Percentiles rank a stretch among this genome's conserved stretches.
Conservation (phyloP, 2,888 invertebrate genomes). For the Eulithis testata region DNA sequence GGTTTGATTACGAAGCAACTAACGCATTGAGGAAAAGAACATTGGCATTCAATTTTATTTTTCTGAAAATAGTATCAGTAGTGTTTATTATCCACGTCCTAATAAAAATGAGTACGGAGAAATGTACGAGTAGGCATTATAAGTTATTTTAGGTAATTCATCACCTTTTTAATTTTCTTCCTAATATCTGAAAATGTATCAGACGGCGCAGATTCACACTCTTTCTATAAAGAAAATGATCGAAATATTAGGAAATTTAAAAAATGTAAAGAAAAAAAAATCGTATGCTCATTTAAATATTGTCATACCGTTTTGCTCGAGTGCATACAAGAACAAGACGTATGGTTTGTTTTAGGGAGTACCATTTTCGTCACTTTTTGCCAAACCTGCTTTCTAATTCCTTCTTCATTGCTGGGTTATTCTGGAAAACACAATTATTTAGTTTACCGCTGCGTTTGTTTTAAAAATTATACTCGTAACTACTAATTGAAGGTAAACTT, state of each 20-base stretch:
- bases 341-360: slow-evolving; percentile 29
- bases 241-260: neutral
- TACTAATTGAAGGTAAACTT: slow-evolving; percentile 27
- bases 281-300: too few relatives aligned
- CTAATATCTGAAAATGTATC: slow-evolving; percentile 3
- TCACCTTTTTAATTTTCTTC: slow-evolving; percentile 15
- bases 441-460: neutral
- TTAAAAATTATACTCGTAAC: neutral
- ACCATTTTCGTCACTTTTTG: slow-evolving; percentile 34
- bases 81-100: neutral
- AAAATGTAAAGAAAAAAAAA: neutral
- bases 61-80: slow-evolving; percentile 12
- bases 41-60: slow-evolving; percentile 18
- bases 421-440: slow-evolving; percentile 47
- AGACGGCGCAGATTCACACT: slow-evolving; percentile 3
- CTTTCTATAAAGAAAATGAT: neutral
- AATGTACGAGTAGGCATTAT: neutral
- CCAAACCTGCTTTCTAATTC: slow-evolving; percentile 54
- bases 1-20: slow-evolving; percentile 17
- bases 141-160: too few relatives aligned
- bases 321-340: slow-evolving; percentile 10
- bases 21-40: slow-evolving; percentile 10
- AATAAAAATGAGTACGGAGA: too few relatives aligned
- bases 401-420: slow-evolving; percentile 50
- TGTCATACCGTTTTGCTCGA: slow-evolving; percentile 7